Evolutionary conservation across 64 coral and sea anemone species (phyloP).

Genomic region (Porites australiensis): DNA sequence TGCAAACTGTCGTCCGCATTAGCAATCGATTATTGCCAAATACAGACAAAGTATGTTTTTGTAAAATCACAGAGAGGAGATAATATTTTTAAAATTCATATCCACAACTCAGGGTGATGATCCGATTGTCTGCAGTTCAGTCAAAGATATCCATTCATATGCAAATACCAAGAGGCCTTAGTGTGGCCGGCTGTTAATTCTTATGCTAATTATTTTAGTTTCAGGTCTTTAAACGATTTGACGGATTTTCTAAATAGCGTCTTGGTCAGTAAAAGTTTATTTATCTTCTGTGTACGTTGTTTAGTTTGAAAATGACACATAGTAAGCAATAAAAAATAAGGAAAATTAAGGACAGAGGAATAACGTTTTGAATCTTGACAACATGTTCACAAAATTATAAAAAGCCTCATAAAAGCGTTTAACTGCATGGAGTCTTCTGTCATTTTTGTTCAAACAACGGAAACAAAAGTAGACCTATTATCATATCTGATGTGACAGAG

Average conservation of each 20-base stretch:
- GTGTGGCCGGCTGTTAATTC: not conserved
- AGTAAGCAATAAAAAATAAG: too few relatives aligned
- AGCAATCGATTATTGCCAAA: not conserved
- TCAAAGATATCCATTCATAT: conserved; percentile 21
- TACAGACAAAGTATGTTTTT: not conserved
- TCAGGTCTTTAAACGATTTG: not conserved
- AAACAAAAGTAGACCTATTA: too few relatives aligned
- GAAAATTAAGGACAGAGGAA: too few relatives aligned
- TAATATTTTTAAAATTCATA: not conserved
- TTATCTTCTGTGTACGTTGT: too few relatives aligned
- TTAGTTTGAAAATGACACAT: too few relatives aligned
- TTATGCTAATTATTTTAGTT: not conserved
- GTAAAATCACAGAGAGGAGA: not conserved
- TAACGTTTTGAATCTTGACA: too few relatives aligned
- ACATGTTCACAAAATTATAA: too few relatives aligned
- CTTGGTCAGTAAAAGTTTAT: too few relatives aligned
- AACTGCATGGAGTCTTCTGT: too few relatives aligned
- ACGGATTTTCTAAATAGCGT: not conserved
- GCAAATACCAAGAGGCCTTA: conserved; percentile 6
- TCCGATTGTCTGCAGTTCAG: not conserved
- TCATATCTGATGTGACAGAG: too few relatives aligned
- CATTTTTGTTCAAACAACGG: too few relatives aligned
- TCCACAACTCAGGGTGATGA: not conserved
- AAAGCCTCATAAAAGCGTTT: too few relatives aligned
- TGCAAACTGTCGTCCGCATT: not conserved